phyloP scores from a whole-genome alignment of 2,888 invertebrate species.

The Drosophila nr. medialis region DNA sequence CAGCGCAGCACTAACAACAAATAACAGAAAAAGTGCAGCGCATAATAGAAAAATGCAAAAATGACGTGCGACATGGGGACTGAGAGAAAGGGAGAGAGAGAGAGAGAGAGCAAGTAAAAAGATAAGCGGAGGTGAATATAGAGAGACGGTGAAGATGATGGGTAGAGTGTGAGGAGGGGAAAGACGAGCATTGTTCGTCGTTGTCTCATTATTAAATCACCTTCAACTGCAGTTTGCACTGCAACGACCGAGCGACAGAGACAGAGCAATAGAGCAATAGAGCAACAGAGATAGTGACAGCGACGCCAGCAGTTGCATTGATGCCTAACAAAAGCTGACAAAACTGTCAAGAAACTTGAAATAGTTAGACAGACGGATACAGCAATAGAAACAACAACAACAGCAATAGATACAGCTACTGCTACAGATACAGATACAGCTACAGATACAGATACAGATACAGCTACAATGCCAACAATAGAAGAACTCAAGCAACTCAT shows the following conservation, averaged over 20 bases:
- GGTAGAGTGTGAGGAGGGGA: not conserved
- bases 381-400: not conserved
- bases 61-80: conserved; percentile 32
- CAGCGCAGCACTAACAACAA: conserved; percentile 20
- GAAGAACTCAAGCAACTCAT: conserved; percentile 10
- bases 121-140: not conserved
- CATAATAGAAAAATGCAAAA: conserved; percentile 35
- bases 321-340: conserved; percentile 33
- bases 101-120: not conserved
- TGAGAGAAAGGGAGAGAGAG: not conserved
- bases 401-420: not conserved
- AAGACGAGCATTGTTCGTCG: conserved; percentile 7
- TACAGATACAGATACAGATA: not conserved
- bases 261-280: conserved; percentile 17
- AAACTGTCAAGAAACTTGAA: conserved; percentile 41
- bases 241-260: conserved; percentile 65
- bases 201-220: conserved; percentile 76
- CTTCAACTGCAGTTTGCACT: conserved; percentile 80
- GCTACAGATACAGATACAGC: not conserved
- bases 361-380: conserved; percentile 34
- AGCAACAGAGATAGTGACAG: conserved; percentile 5
- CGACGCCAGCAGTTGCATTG: conserved; percentile 27
- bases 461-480: not conserved
- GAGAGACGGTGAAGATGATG: not conserved
- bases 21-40: conserved; percentile 27